Percentiles rank a stretch among this genome's conserved stretches.
These are phyloP conservation scores for Stichodactyla mertensii DNA, from an alignment of 64 coral and sea anemone species.

Conservation along the genomic window DNA sequence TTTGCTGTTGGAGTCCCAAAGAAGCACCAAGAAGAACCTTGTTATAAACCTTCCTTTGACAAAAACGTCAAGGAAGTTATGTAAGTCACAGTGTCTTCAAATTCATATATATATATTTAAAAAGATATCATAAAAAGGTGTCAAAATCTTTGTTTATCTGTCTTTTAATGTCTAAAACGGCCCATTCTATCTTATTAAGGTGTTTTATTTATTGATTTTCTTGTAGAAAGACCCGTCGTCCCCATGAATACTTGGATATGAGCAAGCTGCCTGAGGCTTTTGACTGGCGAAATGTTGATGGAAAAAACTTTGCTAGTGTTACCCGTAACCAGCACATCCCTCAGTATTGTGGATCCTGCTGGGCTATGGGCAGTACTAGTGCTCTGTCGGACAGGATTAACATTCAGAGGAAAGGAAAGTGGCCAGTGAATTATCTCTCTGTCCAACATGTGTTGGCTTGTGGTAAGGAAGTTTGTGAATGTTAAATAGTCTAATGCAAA, in stretches of 20 bases:
- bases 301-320: conserved; percentile 87
- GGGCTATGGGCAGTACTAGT: conserved; percentile 95
- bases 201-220: neutral
- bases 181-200: neutral
- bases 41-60: conserved; percentile 38
- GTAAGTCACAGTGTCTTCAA: conserved; percentile 22
- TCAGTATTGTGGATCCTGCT: conserved; percentile 97
- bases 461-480: conserved; percentile 33
- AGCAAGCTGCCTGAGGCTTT: conserved; percentile 46
- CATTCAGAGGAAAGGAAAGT: conserved; percentile 80
- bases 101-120: neutral
- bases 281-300: conserved; percentile 85
- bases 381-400: conserved; percentile 95
- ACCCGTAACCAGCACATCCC: conserved; percentile 96
- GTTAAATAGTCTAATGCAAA: too few relatives aligned
- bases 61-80: conserved; percentile 40
- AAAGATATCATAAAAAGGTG: neutral
- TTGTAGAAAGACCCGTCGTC: conserved; percentile 64
- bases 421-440: conserved; percentile 82
- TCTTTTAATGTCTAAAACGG: neutral
- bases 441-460: conserved; percentile 96
- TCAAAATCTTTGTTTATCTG: neutral
- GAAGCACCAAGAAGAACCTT: conserved; percentile 11
- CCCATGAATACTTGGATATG: conserved; percentile 76
- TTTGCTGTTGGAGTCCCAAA: conserved; percentile 10